Evolutionary conservation across 1,140 invertebrate species (phyloP), one percentile per base, ranked within the genome.

Genomic region (Zaprionus camerounensis): DNA sequence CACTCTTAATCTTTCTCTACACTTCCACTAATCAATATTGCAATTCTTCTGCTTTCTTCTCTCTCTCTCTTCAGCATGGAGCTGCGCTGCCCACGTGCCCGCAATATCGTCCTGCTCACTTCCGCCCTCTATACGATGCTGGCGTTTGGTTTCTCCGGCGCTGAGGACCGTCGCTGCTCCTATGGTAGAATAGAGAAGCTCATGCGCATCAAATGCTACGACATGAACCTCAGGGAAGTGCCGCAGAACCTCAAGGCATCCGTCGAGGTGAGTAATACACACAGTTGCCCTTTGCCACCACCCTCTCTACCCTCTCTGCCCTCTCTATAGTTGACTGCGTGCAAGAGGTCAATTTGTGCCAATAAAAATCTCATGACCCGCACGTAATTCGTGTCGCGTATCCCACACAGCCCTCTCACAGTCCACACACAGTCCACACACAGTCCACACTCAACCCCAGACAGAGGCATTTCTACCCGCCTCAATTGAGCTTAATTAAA

Each of bases 181-280:
- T 94, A 94, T 71, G 93, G 93, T 3, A 91, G 93, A 34, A 94
- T 94, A 1, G 94, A 93, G 67, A 93, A 93, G 44, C 93, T 94
- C 91, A 92, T 94, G 66, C 94, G 94, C 0, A 94, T 94, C 1
- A 92, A 94, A 20, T 95, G 94, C 79, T 93, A 91, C 6, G 92
- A 93, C 2, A 91, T 94, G 57, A 91, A 94, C 70, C 91, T 95
- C n/a, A 91, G 84, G 41, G 93, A 93, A 66, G 94, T 95, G 79
- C 94, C 94, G 0, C 94, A 91, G 62, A 90, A 84, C 66, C 92
- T 94, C 5, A 94, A 93, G 81, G 88, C 91, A 66, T 93, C 93
- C 49, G 94, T 95, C 61, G 94, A 95, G 94, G 94, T 94, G 80
- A 91, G 91, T 88, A 76, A 83, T 9, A 44, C 56, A 66, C 65